Evolutionary conservation across 2,113 vertebrate genomes (phyloP).

Genomic region (Oxygymnocypris stewartii): DNA sequence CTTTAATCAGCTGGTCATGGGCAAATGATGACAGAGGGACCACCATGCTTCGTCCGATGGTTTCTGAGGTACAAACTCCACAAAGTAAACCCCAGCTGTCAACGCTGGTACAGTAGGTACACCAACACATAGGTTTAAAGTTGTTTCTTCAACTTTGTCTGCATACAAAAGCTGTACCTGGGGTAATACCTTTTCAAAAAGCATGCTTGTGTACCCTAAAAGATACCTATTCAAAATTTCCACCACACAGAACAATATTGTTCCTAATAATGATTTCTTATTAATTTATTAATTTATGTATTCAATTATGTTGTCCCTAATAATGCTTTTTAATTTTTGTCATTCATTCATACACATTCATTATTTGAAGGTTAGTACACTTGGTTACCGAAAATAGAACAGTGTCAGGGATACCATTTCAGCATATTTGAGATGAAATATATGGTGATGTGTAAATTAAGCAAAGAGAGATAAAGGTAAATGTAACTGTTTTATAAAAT

Average conservation of each 20-base stretch:
- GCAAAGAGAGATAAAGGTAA: background rate
- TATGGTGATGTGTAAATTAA: background rate
- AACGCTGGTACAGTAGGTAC: constrained; percentile 2
- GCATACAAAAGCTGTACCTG: background rate
- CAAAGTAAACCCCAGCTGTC: constrained; percentile 3
- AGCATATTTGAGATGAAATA: background rate
- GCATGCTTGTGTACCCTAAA: background rate
- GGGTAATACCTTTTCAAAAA: background rate
- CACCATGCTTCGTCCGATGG: constrained; percentile 27
- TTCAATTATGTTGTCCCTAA: background rate
- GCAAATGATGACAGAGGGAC: constrained; percentile 9
- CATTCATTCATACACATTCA: background rate
- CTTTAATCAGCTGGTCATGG: constrained; percentile 37
- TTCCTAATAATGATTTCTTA: background rate
- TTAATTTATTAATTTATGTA: background rate
- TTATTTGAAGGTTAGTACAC: background rate
- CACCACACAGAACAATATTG: background rate
- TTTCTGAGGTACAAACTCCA: constrained; percentile 12
- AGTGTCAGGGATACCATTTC: background rate
- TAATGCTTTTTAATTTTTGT: background rate
- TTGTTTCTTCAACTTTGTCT: background rate
- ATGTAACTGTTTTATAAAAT: background rate
- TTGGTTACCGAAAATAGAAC: background rate
- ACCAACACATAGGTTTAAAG: background rate
- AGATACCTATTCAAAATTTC: background rate